Percentiles rank a stretch among this genome's conserved stretches.
Evolutionary conservation across 2,888 invertebrate genomes (phyloP).

Genomic region (Operophtera brumata): DNA sequence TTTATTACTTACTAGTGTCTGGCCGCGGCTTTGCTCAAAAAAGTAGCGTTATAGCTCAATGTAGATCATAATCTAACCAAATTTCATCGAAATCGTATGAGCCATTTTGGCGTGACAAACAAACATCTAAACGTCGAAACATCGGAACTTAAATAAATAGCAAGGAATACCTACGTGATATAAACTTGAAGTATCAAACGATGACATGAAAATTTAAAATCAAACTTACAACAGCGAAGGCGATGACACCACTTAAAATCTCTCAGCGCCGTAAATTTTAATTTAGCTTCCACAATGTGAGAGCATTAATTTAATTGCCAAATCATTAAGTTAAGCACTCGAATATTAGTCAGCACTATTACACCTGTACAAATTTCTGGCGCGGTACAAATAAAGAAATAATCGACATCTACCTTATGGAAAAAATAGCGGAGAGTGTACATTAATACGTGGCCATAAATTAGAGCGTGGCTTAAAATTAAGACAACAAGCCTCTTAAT

Average conservation of each 20-base stretch:
- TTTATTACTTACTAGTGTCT: too few species aligned
- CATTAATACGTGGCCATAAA: constrained; percentile 77
- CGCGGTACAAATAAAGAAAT: constrained; percentile 70
- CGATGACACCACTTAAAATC: constrained; percentile 59
- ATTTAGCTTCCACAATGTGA: constrained; percentile 77
- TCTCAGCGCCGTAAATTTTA: constrained; percentile 71
- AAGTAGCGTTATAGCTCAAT: too few species aligned
- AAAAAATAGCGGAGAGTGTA: constrained; percentile 72
- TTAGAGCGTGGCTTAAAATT: constrained; percentile 80
- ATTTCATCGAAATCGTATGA: too few species aligned
- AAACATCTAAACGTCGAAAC: too few species aligned
- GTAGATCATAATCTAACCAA: too few species aligned
- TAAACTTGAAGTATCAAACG: constrained; percentile 2
- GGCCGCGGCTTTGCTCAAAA: too few species aligned
- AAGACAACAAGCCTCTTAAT: constrained; percentile 82
- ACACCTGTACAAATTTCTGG: constrained; percentile 64
- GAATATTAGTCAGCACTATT: constrained; percentile 76
- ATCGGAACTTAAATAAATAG: too few species aligned
- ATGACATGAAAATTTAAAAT: constrained; percentile 51
- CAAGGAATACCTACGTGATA: background rate
- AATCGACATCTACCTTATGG: constrained; percentile 66
- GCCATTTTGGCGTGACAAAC: too few species aligned
- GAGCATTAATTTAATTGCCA: constrained; percentile 80
- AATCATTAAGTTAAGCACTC: constrained; percentile 79
- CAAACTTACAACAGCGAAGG: constrained; percentile 37